Base-by-base conservation (phyloP, 1,140 invertebrate genomes). In the Heterodera carotae region DNA sequence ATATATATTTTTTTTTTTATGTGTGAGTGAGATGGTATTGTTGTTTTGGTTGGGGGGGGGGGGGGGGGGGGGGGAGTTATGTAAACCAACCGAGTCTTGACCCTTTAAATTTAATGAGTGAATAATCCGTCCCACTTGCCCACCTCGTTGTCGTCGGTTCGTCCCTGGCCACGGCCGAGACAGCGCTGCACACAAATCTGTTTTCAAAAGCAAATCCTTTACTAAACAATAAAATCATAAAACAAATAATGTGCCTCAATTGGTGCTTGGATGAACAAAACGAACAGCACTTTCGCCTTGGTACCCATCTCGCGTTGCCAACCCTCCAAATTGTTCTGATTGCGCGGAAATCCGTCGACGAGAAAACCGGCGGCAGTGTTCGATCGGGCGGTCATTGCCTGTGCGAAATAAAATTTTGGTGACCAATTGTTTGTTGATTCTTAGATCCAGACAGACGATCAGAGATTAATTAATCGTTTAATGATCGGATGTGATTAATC, bases 301-400 rank as follows among this genome's bases (percentile, higher is more conserved):
- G 92, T 92, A 0, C 90, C 88, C 93, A 99, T 96, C 80, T 91
- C 90, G 82, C 91, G 90, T 53, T 93, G 92, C 97, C 97, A 99
- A 2, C 97, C 97, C 76, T 95, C 92, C 69, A 99, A 89, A 89
- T 99, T 99, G 88, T 99, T 92, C 87, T 96, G 91, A 89, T 98
- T 99, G 33, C 97, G 90, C 34, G 97, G 97, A 88, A 99, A 99
- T 8, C 97, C 97, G 89, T 99, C 97, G 83, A 99, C 93, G 0
- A 99, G 90, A 88, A 99, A 99, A 60, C 92, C 92, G n/a, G 91
- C 90, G 29, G 92, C 91, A 1, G 90, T 90, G 22, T 92, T 90
- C 70, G 90, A 87, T 76, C 90, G 43, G 12, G 84, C 84, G 12
- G 79, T 88, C 93, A 97, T 97, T 1, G 93, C 94, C 90, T 89